Evolutionary conservation across 1,140 invertebrate species (phyloP), one percentile per base, ranked within the genome.

Genomic region (Aphaenogaster ashmeadi): DNA sequence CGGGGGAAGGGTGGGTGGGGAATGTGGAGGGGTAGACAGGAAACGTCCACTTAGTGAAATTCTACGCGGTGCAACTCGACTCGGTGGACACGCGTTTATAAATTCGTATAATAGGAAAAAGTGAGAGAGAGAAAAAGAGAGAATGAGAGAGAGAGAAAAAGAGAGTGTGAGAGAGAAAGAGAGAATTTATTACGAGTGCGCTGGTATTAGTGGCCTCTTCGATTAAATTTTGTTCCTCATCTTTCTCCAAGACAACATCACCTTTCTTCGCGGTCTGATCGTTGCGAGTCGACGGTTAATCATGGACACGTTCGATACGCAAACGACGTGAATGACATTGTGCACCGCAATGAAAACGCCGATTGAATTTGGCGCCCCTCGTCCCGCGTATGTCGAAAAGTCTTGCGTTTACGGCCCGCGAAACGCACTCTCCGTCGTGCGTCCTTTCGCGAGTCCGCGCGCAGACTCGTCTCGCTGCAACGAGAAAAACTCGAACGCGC

Each of bases 111-210:
- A 75, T 60, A 75, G 80, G 41, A 41, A 72, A 83, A 83, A 81
- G 15, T 41, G 13, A 71, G 50, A 36, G 13, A 72, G 60, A 72
- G 11, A 81, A 9, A 27, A 8, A 71, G 50, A 36, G 13, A 72
- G 60, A 72, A 6, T 11, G 38, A 52, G 21, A 67, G 3, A 75
- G 18, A 56, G 11, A 60, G 13, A 86, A 13, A 62, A 50, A 72
- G 27, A 67, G 27, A 27, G 27, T 27, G 27, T 1, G 27, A 27
- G 27, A 47, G 58, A 18, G 69, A 67, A 44, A 21, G 64, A 27
- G 44, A 52, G 18, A 72, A 87, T 52, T 78, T 86, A 67, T 87
- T 78, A 78, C 75, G 80, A 90, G 89, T 90, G 89, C 89, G 80
- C 86, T 36, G 79, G 86, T 67, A 50, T 89, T 89, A 71, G 21